Evolutionary conservation across 2,797 vertebrate species (phyloP), one percentile per base, ranked within the genome.

Genomic region (Lutjanus campechanus): DNA sequence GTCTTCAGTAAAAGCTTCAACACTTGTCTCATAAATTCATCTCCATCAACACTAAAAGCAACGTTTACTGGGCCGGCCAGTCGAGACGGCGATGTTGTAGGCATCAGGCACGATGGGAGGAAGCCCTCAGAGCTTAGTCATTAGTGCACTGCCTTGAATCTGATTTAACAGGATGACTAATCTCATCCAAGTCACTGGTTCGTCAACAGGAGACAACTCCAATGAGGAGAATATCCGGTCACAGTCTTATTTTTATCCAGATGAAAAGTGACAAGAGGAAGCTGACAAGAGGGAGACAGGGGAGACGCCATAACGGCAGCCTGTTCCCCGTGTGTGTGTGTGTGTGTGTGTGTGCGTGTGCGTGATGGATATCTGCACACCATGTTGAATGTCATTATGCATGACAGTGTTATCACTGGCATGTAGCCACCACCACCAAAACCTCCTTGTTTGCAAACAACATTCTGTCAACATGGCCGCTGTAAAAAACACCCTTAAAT

Each of bases 111-210:
- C 40, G 44, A 78, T 66, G 83, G 84, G 83, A 89, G 85, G 88
- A 88, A 88, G 75, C 90, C 92, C 88, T 88, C 88, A 72, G 85
- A 90, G 91, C 90, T 85, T 76, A 90, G 89, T 95, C 93, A 95
- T 96, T 95, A 95, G 87, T 88, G 84, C 86, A 90, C 86, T 85
- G 88, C 90, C 89, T 93, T 89, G 85, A 90, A 92, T 94, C 88
- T 94, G 93, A 95, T 95, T 93, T 92, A 94, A 95, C 92, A 88
- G 91, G 91, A 92, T 86, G 91, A 93, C 92, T 94, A 95, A 95
- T 95, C 91, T 82, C 88, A 94, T 94, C 90, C 91, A 89, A 92
- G 89, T 92, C 92, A 93, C 79, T 91, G 90, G 87, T 89, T 94
- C 79, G 85, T 94, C 91, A 92, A 91, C 88, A 92, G 88, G 86